phyloP scores from a whole-genome alignment of 1,140 invertebrate genomes.

The Reticulitermes speratus region DNA sequence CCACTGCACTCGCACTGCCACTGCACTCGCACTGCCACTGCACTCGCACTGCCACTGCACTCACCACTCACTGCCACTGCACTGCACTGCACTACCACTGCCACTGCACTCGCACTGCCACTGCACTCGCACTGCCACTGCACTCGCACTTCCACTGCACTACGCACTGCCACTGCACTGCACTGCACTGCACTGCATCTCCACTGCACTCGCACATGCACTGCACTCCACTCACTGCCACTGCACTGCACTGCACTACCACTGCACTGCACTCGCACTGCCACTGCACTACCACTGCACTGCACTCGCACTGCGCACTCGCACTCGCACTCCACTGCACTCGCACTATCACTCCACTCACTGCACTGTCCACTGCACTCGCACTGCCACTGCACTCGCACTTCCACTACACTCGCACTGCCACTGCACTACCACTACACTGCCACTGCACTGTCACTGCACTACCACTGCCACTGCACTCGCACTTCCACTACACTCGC shows the following conservation, averaged over 20 bases:
- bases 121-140: too few species aligned
- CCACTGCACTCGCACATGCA: neutral
- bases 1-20: constrained; percentile 26
- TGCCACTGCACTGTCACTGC: too few species aligned
- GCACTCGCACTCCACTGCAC: constrained; percentile 22
- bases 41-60: too few species aligned
- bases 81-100: constrained; percentile 23
- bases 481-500: neutral
- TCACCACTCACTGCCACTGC: constrained; percentile 26
- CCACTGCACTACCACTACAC: too few species aligned
- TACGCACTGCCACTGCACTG: constrained; percentile 18
- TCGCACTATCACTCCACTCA: constrained; percentile 16
- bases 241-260: constrained; percentile 19
- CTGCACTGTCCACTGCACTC: constrained; percentile 3
- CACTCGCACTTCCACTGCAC: neutral
- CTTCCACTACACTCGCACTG: constrained; percentile 17
- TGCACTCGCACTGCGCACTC: too few species aligned
- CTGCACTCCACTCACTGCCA: neutral
- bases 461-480: constrained; percentile 21
- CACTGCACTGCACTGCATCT: constrained; percentile 24
- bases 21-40: constrained; percentile 2
- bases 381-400: constrained; percentile 26
- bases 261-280: neutral
- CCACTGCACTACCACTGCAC: too few species aligned
- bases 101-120: neutral